phyloP scores from a whole-genome alignment of 64 coral and sea anemone species.

The Montipora cactus region DNA sequence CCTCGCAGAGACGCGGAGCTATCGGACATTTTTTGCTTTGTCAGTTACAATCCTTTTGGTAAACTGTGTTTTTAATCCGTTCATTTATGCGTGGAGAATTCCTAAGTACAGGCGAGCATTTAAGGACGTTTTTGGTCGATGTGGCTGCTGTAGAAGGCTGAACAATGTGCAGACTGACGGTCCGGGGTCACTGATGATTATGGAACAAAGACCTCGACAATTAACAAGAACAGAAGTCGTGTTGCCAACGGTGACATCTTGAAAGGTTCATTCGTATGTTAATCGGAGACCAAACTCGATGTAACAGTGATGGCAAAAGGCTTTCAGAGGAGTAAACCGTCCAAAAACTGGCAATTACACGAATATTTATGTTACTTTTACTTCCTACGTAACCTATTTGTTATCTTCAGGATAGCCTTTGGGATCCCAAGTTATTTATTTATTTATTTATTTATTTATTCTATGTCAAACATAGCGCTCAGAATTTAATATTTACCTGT shows the following conservation, averaged over 20 bases:
- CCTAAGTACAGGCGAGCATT: slow-evolving; percentile 31
- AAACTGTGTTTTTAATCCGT: slow-evolving; percentile 13
- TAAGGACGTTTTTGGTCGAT: background rate
- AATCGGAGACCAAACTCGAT: no score
- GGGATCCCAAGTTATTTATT: no score
- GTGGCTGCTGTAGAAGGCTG: background rate
- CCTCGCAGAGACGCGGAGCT: background rate
- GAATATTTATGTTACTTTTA: no score
- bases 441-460: no score
- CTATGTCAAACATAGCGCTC: no score
- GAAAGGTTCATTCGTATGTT: background rate
- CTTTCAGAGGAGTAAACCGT: no score
- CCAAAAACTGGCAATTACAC: no score
- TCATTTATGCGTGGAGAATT: slow-evolving; percentile 26
- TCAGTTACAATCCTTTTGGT: background rate
- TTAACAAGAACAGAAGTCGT: background rate
- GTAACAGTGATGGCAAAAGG: no score
- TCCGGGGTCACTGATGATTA: background rate
- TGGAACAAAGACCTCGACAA: background rate
- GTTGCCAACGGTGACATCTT: background rate
- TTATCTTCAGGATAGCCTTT: no score
- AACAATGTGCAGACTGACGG: background rate
- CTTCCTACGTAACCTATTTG: no score
- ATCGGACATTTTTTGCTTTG: background rate
- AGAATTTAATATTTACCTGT: no score